phyloP scores from a whole-genome alignment of 2,113 vertebrate species.

The Eclectus roratus region DNA sequence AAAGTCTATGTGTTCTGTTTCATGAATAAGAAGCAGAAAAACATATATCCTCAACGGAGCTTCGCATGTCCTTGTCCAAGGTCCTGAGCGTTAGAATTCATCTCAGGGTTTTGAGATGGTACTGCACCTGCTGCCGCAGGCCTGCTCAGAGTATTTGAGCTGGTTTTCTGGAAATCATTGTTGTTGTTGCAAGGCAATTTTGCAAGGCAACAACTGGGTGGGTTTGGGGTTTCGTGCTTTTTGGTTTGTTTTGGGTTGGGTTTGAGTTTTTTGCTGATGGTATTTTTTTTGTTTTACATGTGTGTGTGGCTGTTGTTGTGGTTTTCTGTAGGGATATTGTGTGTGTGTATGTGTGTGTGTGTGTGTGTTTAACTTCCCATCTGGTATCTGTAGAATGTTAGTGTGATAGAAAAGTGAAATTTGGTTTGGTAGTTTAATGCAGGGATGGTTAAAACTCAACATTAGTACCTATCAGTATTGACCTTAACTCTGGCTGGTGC shows the following conservation, averaged over 20 bases:
- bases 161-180: too few species aligned
- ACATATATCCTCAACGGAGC: rapidly evolving
- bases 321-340: background rate
- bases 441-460: background rate
- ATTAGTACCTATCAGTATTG: background rate
- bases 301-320: background rate
- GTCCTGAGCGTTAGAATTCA: background rate
- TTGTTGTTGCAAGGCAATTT: too few species aligned
- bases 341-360: background rate
- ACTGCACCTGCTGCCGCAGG: rapidly evolving
- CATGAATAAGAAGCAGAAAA: background rate
- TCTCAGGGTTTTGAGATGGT: rapidly evolving
- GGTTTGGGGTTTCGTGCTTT: too few species aligned
- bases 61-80: background rate
- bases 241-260: too few species aligned
- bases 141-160: rapidly evolving
- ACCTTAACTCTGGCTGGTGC: background rate
- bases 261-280: too few species aligned
- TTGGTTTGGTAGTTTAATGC: background rate
- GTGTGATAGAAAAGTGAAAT: background rate
- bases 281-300: too few species aligned
- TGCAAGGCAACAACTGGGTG: too few species aligned
- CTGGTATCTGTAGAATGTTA: background rate
- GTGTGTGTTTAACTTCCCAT: background rate
- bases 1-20: background rate